Conservation (phyloP, 2,797 vertebrate genomes). For the Luscinia megarhynchos region DNA sequence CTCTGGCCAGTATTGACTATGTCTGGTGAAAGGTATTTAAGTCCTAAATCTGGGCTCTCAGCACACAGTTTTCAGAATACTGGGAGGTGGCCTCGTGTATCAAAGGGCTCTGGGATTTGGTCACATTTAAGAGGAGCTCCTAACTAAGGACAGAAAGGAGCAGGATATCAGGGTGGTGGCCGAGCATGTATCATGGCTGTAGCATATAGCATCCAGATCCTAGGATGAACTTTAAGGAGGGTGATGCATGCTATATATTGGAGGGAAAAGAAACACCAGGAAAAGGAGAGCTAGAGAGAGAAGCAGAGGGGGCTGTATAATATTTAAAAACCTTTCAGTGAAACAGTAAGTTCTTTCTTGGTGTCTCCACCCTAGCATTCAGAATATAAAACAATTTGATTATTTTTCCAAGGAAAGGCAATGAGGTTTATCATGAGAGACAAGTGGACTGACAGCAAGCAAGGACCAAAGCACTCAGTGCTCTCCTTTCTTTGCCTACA, state of each 20-base stretch:
- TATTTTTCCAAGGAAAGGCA: neutral
- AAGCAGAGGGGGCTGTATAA: neutral
- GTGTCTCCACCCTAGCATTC: neutral
- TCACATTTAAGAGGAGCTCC: neutral
- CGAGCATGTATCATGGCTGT: neutral
- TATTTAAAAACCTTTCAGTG: neutral
- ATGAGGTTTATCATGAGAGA: neutral
- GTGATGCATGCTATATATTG: neutral
- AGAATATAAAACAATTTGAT: neutral
- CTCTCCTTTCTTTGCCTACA: neutral
- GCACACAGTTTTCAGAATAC: neutral
- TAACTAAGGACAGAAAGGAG: neutral
- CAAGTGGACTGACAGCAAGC: neutral
- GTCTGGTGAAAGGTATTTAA: neutral
- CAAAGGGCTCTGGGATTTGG: neutral
- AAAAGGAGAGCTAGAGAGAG: neutral
- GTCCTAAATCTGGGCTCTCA: neutral
- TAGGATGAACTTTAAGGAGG: neutral
- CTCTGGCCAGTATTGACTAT: neutral
- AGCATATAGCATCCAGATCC: neutral
- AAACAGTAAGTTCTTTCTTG: neutral
- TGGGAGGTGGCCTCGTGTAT: neutral
- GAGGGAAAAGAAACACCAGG: neutral
- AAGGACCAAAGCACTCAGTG: neutral
- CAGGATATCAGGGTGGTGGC: neutral